Conservation (phyloP, 2,113 vertebrate species). For the Ictidomys tridecemlineatus region DNA sequence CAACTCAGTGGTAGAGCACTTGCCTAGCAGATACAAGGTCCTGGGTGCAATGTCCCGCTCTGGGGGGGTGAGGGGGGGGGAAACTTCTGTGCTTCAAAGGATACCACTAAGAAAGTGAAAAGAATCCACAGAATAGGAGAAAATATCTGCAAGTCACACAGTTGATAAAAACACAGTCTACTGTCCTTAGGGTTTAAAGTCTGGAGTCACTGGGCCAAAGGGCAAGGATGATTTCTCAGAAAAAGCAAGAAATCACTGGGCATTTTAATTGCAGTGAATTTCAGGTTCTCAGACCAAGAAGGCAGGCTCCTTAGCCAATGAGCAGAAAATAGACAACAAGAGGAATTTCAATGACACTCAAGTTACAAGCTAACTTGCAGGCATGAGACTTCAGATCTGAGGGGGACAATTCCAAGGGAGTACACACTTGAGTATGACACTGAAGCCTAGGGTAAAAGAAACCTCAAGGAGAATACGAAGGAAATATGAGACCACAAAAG, state of each 20-base stretch:
- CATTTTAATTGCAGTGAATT: slow-evolving; percentile 15
- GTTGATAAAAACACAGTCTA: neutral
- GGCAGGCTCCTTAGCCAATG: neutral
- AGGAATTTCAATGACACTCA: slow-evolving; percentile 9
- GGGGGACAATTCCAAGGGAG: neutral
- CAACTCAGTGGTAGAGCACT: too few relatives aligned
- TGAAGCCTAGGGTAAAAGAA: neutral
- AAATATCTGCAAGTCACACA: too few relatives aligned
- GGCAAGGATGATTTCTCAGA: neutral
- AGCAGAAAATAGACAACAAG: slow-evolving; percentile 31
- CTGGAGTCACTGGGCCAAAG: neutral
- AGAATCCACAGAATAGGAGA: too few relatives aligned
- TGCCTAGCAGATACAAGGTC: too few relatives aligned
- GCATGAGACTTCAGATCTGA: slow-evolving; percentile 24
- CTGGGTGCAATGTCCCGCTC: too few relatives aligned
- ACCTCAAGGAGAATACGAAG: neutral
- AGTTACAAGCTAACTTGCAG: slow-evolving; percentile 35
- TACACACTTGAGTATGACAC: neutral
- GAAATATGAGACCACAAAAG: neutral
- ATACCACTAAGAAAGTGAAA: too few relatives aligned
- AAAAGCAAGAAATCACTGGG: slow-evolving; percentile 20
- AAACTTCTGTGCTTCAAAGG: too few relatives aligned
- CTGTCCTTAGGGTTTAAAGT: neutral
- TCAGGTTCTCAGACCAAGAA: slow-evolving; percentile 1
- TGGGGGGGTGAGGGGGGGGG: too few relatives aligned